phyloP scores from a whole-genome alignment of 1,140 invertebrate genomes.

The Rhopalosiphum maidis region DNA sequence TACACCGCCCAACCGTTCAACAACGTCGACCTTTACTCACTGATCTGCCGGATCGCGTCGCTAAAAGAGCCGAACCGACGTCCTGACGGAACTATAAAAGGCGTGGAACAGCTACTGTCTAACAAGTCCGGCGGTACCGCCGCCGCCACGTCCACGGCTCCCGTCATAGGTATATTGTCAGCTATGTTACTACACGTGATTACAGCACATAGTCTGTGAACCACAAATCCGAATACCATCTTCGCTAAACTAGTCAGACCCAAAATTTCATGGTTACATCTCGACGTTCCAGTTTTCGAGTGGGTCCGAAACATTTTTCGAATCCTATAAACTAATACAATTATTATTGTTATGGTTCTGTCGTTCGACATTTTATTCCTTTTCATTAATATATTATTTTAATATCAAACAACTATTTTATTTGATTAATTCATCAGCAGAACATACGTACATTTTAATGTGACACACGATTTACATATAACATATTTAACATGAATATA shows the following conservation, averaged over 20 bases:
- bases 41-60: conserved; percentile 64
- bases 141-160: not conserved
- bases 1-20: conserved; percentile 67
- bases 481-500: not conserved
- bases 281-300: not conserved
- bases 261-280: not conserved
- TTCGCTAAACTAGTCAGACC: not conserved
- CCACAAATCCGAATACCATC: not conserved
- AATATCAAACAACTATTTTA: not conserved
- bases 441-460: no score
- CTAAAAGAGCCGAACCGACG: not conserved
- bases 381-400: not conserved
- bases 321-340: not conserved
- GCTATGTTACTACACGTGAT: not conserved
- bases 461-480: not conserved
- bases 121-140: not conserved
- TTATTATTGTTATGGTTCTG: not conserved
- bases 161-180: not conserved
- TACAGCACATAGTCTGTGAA: not conserved
- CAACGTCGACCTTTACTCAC: conserved; percentile 71
- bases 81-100: conserved; percentile 22
- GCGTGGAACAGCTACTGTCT: conserved; percentile 5
- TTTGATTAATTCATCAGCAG: not conserved
- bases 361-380: not conserved
- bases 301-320: not conserved